Base-by-base conservation (phyloP, 2,888 invertebrate species). In the Trissolcus brochymenae region DNA sequence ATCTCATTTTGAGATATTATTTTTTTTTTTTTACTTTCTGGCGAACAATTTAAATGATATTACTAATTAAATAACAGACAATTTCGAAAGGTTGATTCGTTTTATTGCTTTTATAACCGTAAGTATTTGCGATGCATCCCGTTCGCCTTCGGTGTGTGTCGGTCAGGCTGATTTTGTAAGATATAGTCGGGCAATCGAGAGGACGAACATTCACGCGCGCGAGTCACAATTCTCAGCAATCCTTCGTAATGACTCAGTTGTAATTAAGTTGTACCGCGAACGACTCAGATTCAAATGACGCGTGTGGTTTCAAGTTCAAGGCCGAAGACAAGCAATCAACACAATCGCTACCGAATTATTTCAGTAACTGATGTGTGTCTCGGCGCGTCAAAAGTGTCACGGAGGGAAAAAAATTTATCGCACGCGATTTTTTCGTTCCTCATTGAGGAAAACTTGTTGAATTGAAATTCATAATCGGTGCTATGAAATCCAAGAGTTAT, bases 251-350 rank as follows among this genome's bases (percentile, higher is more conserved):
- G 68, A 68, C 46, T 68, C 68, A 60, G 40, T 60, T 67, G 57
- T 56, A 68, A 68, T 68, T 68, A 68, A 68, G 60, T 68, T 54
- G 60, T 40, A 11, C 6, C 6, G 60, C 54, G 54, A 59, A 19
- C 4, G 29, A 35, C 67, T 67, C 51, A 41, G 59, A 54, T 60
- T 60, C 49, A 16, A 54, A 16, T 29, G 43, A 59, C 59, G 57
- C 54, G 14, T 13, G 14, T 13, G 16, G 66, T 53, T 59, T 57
- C 60, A 68, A 54, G 68, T 67, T 59, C 67, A 67, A 19, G 67
- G 67, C 53, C 67, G n/a, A 59, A 41, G 41, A n/a, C 46, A 16
- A 21, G 9, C n/a, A 50, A 57, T 57, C 51, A 41, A 29, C 50
- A 14, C 50, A 14, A 17, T 49, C n/a, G 41, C 21, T 40, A 41